Evolutionary conservation across 2,888 invertebrate species (phyloP).

Genomic region (Rambutsinella grinnellia): DNA sequence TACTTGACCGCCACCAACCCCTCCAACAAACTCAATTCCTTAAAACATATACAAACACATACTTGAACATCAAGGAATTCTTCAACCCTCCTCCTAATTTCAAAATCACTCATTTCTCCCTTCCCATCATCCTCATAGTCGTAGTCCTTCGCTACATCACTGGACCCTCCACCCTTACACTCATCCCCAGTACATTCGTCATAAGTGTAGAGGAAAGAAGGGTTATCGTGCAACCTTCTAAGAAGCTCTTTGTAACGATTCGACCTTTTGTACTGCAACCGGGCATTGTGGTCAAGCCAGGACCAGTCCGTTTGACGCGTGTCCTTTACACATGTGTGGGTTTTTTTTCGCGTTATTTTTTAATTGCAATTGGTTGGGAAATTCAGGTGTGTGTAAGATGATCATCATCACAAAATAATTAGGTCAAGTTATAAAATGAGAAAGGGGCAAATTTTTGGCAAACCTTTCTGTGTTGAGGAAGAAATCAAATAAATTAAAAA

Average conservation of each 20-base stretch:
- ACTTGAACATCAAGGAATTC: slow-evolving; percentile 30
- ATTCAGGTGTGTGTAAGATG: too few species aligned
- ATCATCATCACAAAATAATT: not conserved
- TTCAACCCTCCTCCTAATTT: slow-evolving; percentile 4
- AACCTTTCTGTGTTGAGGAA: too few species aligned
- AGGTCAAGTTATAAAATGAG: not conserved
- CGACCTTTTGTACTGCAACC: slow-evolving; percentile 80
- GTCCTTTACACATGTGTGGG: slow-evolving; percentile 76
- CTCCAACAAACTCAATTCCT: too few species aligned
- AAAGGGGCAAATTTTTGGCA: not conserved
- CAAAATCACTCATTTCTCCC: not conserved
- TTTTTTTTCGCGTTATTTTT: too few species aligned
- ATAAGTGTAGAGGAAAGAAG: not conserved
- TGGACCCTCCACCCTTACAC: not conserved
- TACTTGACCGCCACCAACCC: too few species aligned
- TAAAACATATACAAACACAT: not conserved
- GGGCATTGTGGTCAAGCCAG: slow-evolving; percentile 87
- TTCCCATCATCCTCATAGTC: not conserved
- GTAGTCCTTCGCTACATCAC: not conserved
- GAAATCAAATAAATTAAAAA: slow-evolving; percentile 4
- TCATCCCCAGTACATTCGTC: not conserved
- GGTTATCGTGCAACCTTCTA: slow-evolving; percentile 14
- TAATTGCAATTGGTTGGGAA: too few species aligned
- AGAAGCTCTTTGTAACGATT: slow-evolving; percentile 52
- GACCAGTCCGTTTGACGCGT: slow-evolving; percentile 86